Percentiles rank a stretch among this genome's conserved stretches.
Conservation (phyloP, 2,113 vertebrate species). For the Nymphicus hollandicus region DNA sequence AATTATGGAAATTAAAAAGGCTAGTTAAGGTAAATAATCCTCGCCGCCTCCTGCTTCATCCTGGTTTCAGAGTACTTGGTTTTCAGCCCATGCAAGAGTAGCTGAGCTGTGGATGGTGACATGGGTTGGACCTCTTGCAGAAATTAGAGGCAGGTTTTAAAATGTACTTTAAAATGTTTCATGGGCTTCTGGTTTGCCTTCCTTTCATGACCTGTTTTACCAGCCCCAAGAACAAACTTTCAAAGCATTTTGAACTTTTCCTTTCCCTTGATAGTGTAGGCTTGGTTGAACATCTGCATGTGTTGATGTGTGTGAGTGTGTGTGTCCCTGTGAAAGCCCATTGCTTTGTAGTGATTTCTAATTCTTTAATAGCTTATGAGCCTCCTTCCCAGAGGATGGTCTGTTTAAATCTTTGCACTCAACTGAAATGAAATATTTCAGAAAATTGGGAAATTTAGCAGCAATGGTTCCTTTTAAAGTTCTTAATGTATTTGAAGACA, state of each 20-base stretch:
- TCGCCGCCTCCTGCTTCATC: not conserved
- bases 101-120: not conserved
- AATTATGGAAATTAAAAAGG: slow-evolving; percentile 24
- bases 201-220: not conserved
- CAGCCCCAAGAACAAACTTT: not conserved
- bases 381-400: not conserved
- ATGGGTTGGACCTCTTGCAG: not conserved
- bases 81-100: not conserved
- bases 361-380: not conserved
- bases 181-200: not conserved
- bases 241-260: not conserved
- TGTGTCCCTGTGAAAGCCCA: not conserved
- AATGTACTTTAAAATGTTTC: not conserved
- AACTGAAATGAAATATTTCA: not conserved
- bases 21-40: slow-evolving; percentile 7
- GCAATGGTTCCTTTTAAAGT: not conserved
- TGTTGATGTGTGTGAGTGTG: not conserved
- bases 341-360: not conserved
- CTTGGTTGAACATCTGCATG: not conserved
- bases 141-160: not conserved
- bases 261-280: not conserved
- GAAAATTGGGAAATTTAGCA: not conserved
- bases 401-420: not conserved
- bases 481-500: not conserved
- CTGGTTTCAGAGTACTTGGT: not conserved